Evolutionary conservation across 2,797 vertebrate species (phyloP).

Genomic region (Cirrhinus molitorella): DNA sequence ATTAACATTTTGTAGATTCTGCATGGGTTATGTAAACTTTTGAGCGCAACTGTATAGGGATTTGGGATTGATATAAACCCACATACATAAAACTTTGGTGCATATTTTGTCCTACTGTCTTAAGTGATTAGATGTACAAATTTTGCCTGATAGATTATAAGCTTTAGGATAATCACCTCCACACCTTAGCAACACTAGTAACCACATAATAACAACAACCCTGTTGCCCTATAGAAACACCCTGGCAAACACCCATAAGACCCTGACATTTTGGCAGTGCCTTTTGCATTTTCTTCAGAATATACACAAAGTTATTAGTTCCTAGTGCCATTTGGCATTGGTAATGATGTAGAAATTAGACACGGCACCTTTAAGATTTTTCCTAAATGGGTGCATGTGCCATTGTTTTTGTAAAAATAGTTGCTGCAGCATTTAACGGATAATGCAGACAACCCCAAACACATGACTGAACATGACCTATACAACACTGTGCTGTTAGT

Average conservation of each 20-base stretch:
- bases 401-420: constrained; percentile 38
- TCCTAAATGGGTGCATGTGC: neutral
- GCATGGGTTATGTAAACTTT: no score
- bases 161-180: neutral
- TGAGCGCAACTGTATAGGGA: no score
- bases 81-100: neutral
- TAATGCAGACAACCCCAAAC: constrained; percentile 3
- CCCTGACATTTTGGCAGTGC: neutral
- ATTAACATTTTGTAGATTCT: no score
- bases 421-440: constrained; percentile 5
- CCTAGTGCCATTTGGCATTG: neutral
- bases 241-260: neutral
- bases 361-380: constrained; percentile 6
- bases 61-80: neutral
- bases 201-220: neutral
- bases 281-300: neutral
- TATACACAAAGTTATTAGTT: neutral
- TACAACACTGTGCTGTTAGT: neutral
- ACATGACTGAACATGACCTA: neutral
- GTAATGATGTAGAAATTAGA: neutral
- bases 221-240: neutral
- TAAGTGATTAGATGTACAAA: neutral
- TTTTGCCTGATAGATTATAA: neutral
- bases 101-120: neutral
- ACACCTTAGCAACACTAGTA: neutral